These are phyloP conservation scores for Drosophila fuyamai DNA, from an alignment of 1,140 invertebrate species.

Conservation along the genomic window DNA sequence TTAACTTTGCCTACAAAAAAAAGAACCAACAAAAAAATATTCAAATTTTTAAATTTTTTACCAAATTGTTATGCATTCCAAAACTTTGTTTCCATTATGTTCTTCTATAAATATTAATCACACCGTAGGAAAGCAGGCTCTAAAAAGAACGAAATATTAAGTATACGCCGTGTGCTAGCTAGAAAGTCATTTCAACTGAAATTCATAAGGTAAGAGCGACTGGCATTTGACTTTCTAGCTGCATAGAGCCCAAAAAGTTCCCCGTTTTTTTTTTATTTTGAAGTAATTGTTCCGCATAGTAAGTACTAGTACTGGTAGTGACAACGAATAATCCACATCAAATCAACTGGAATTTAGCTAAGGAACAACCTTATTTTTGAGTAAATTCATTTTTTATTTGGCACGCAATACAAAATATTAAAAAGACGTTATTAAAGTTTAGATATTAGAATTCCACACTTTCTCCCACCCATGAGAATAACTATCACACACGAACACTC, in stretches of 20 bases:
- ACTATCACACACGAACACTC: slow-evolving; percentile 33
- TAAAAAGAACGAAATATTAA: slow-evolving; percentile 26
- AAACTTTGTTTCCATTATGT: slow-evolving; percentile 46
- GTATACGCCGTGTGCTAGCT: slow-evolving; percentile 48
- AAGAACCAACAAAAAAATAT: slow-evolving; percentile 21
- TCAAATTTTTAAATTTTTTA: slow-evolving; percentile 62
- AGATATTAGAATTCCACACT: slow-evolving; percentile 57
- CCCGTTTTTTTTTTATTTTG: slow-evolving; percentile 12
- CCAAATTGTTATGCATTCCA: slow-evolving; percentile 69
- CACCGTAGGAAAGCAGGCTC: slow-evolving; percentile 45
- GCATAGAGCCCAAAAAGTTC: slow-evolving; percentile 10
- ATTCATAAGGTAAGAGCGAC: slow-evolving; percentile 44
- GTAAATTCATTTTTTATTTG: slow-evolving; percentile 77
- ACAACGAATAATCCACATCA: slow-evolving; percentile 36
- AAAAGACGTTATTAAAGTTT: slow-evolving; percentile 58
- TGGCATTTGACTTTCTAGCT: slow-evolving; percentile 45
- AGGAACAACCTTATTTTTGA: slow-evolving; percentile 56
- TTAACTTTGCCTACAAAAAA: slow-evolving; percentile 78
- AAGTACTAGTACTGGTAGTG: slow-evolving; percentile 49
- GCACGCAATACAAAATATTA: slow-evolving; percentile 61
- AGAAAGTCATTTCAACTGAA: slow-evolving; percentile 43
- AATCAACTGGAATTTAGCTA: slow-evolving; percentile 45
- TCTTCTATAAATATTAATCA: slow-evolving; percentile 46
- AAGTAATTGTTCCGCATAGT: slow-evolving; percentile 38
- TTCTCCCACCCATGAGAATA: slow-evolving; percentile 26